Evolutionary conservation across 2,797 vertebrate species (phyloP), one percentile per base, ranked within the genome.

Genomic region (Eulemur mongoz): DNA sequence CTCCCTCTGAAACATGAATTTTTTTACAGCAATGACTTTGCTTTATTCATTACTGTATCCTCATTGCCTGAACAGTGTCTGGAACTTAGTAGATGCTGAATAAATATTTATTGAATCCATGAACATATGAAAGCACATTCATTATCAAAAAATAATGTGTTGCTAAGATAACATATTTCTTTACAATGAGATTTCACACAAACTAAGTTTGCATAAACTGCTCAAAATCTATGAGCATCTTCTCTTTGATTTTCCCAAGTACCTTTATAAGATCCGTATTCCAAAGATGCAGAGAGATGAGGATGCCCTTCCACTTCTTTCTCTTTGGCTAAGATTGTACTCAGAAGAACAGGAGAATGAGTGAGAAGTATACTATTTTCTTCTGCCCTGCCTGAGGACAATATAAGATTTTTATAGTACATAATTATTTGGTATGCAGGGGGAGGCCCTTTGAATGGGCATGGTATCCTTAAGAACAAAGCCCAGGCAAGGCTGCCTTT

Each of bases 121-220:
- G n/a, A 93, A 87, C 54, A 40, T 48, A 10, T 57, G 43, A 94
- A 78, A 94, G 35, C 7, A 80, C 43, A 87, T 79, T 78, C 7
- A 50, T 93, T 79, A 59, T 89, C 76, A 50, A 91, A 95, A 90
- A 82, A 61, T 86, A 92, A 75, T n/a, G 69, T 30, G 7, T 83
- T 78, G 38, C 52, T 92, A 84, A 73, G 30, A 59, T 81, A 89
- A 59, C 3, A 75, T 76, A 14, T 70, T 96, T 27, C 38, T 70
- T 93, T 93, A 65, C 9, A 61, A 40, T 94, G 52, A 86, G 30
- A 25, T 94, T 83, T 52, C 72, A 93, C 12, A 45, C 18, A 65
- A 80, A 57, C 18, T 43, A 17, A n/a, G 2, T 79, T 43, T 83
- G 27, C 69, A 93, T 94, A 92, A 88, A 79, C 38, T 81, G 30